Evolutionary conservation across 2,113 vertebrate genomes (phyloP), one percentile per base, ranked within the genome.

Genomic region (Orycteropus afer): DNA sequence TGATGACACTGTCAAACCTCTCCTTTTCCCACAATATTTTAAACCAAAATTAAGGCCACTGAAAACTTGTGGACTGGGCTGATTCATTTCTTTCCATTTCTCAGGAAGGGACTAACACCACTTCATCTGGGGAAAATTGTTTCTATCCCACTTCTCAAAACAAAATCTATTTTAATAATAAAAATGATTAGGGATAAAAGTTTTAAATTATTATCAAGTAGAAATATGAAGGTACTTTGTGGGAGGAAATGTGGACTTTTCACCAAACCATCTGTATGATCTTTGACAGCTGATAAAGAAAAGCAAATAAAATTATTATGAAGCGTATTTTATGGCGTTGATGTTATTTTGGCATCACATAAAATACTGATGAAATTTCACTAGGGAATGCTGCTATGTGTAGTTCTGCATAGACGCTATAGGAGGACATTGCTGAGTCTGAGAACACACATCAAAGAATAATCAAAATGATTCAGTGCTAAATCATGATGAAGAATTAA

Each of bases 341-440:
- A 98, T 97, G 51, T 94, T 96, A 81, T 88, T 96, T 80, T 97
- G 96, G 86, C 98, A 97, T 92, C 15, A 0, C 91, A 97, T 96
- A 0, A 3, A 96, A 96, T 59, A 77, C 80, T 0, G 4, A 84
- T 29, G 69, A 96, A 89, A 95, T 59, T 29, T 47, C 93, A 23
- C n/a, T 55, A 13, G 90, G 91, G 96, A 96, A 97, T 37, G 1
- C 1, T 96, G 92, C 55, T 95, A 27, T 92, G 86, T 57, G 51
- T 42, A 93, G 27, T 32, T 91, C 81, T 94, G 71, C 86, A 77
- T 55, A 86, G 63, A 97, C 2, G 25, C 55, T 96, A 90, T 59
- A 88, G 77, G 83, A 97, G 80, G 92, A 96, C 42, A 40, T 82
- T 0, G 1, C 57, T 91, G 74, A 94, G 86, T 82, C 86, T 83